phyloP scores from a whole-genome alignment of 2,888 invertebrate genomes.

The Drosophila suboccidentalis region DNA sequence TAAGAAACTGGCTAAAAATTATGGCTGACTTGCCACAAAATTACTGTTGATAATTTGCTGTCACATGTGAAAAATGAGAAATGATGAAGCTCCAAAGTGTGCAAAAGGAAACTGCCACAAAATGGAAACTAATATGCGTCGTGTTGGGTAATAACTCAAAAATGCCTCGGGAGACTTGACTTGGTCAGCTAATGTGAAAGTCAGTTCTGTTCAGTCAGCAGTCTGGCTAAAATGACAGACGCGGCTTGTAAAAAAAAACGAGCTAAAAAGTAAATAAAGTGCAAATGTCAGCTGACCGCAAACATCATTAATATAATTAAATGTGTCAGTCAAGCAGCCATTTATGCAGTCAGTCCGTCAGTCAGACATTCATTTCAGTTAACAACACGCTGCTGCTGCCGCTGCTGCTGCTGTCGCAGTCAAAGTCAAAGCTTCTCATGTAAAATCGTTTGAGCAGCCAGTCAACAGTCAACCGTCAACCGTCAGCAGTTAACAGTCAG shows the following conservation, averaged over 20 bases:
- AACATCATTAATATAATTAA: constrained; percentile 83
- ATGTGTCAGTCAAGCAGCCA: constrained; percentile 82
- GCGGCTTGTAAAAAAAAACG: constrained; percentile 36
- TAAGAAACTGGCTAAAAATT: constrained; percentile 30
- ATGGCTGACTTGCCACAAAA: constrained; percentile 53
- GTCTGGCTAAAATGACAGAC: constrained; percentile 61
- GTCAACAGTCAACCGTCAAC: constrained; percentile 29
- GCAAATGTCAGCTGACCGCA: constrained; percentile 84
- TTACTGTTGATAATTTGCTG: constrained; percentile 82
- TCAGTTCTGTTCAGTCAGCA: constrained; percentile 42
- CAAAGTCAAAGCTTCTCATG: constrained; percentile 22
- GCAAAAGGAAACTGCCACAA: constrained; percentile 44
- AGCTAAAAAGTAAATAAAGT: constrained; percentile 70
- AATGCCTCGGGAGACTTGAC: constrained; percentile 6
- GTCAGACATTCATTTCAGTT: constrained; percentile 71
- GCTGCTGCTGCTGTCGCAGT: constrained; percentile 42
- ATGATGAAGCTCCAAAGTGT: constrained; percentile 58
- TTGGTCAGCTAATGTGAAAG: constrained; percentile 56
- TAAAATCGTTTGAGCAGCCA: constrained; percentile 33
- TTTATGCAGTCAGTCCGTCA: constrained; percentile 72
- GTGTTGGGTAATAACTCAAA: constrained; percentile 53
- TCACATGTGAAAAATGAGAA: constrained; percentile 81
- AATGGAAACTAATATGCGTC: constrained; percentile 49
- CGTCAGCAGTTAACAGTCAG: constrained; percentile 20
- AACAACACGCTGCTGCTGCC: constrained; percentile 61